phyloP scores from a whole-genome alignment of 1,140 invertebrate species.

The Antheraea pernyi region DNA sequence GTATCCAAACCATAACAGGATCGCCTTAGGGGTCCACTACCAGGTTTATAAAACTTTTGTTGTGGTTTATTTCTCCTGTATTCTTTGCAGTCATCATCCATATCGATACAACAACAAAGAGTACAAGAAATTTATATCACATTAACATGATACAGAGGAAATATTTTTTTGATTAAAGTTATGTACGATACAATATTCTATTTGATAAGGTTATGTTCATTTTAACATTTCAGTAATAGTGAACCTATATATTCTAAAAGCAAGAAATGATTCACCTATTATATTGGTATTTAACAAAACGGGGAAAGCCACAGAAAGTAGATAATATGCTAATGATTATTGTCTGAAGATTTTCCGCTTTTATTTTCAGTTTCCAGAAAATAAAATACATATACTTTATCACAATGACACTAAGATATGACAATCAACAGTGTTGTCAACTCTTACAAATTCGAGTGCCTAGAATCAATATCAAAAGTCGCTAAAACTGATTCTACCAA shows the following conservation, averaged over 20 bases:
- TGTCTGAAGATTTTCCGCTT: neutral
- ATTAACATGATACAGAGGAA: conserved; percentile 5
- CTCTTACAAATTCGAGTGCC: too few species aligned
- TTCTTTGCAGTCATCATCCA: conserved; percentile 78
- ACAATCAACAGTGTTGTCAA: conserved; percentile 48
- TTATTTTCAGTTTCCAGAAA: neutral
- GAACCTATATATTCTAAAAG: neutral
- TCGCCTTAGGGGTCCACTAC: conserved; percentile 75
- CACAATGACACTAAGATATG: conserved; percentile 8
- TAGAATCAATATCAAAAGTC: too few species aligned
- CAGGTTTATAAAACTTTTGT: conserved; percentile 76
- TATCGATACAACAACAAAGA: conserved; percentile 45
- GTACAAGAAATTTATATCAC: conserved; percentile 9
- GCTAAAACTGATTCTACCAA: too few species aligned
- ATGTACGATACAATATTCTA: conserved; percentile 9
- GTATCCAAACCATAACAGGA: conserved; percentile 68
- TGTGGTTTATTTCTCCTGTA: conserved; percentile 76
- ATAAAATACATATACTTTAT: conserved; percentile 1
- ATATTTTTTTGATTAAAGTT: neutral
- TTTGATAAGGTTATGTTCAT: conserved; percentile 56
- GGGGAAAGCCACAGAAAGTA: neutral
- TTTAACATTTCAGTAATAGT: neutral
- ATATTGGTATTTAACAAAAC: neutral
- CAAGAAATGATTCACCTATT: neutral
- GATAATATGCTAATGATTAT: neutral